Conservation (phyloP, 2,113 vertebrate species). For the Condylura cristata region DNA sequence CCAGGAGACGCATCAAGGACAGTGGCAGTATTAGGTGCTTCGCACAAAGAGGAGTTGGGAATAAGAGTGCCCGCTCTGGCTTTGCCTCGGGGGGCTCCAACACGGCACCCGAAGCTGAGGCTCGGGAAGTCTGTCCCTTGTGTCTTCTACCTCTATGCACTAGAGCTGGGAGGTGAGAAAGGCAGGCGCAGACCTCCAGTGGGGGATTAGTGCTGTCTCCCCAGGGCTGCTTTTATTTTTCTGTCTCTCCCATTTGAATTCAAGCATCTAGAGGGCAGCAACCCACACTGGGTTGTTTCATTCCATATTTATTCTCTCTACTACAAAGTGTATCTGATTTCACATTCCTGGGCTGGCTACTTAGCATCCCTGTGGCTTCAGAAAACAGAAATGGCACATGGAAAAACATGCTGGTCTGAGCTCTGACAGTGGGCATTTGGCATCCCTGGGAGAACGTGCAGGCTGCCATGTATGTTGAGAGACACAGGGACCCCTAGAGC, state of each 20-base stretch:
- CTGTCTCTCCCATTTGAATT: background rate
- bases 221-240: background rate
- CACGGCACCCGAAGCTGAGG: rapidly evolving
- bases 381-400: rapidly evolving
- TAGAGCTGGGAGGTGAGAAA: background rate
- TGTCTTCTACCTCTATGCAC: background rate
- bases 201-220: background rate
- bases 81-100: no score
- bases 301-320: background rate
- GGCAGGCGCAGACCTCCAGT: background rate
- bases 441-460: no score
- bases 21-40: background rate
- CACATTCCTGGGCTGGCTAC: background rate
- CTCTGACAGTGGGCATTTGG: rapidly evolving
- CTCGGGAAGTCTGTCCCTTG: background rate
- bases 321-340: background rate
- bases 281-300: background rate
- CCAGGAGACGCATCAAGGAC: background rate
- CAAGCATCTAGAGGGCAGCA: background rate
- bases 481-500: no score
- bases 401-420: background rate
- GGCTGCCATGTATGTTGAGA: rapidly evolving
- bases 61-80: no score
- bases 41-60: background rate
- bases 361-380: no score